Evolutionary conservation across 2,888 invertebrate species (phyloP).

Genomic region (Oegoconia quadripuncta): DNA sequence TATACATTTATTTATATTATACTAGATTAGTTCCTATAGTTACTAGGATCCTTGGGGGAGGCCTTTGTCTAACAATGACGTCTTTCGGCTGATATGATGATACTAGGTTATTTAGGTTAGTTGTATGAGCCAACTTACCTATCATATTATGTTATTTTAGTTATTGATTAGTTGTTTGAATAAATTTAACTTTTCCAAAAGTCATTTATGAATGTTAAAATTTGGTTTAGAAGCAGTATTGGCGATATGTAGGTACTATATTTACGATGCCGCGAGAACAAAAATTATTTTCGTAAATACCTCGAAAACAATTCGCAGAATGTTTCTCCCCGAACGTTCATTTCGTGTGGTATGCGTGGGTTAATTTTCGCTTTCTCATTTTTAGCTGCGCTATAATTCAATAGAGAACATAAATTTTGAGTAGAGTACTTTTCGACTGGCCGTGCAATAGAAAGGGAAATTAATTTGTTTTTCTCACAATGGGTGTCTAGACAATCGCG

Average conservation of each 20-base stretch:
- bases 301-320: constrained; percentile 21
- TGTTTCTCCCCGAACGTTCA: constrained; percentile 22
- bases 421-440: constrained; percentile 61
- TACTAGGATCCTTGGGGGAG: too few species aligned
- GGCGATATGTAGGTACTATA: neutral
- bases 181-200: too few species aligned
- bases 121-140: too few species aligned
- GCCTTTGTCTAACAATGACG: too few species aligned
- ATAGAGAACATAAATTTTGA: constrained; percentile 65
- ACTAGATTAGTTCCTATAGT: too few species aligned
- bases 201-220: too few species aligned
- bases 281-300: constrained; percentile 17
- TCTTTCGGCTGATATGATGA: too few species aligned
- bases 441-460: constrained; percentile 61
- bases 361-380: constrained; percentile 54
- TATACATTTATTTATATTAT: too few species aligned
- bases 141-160: too few species aligned
- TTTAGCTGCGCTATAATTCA: constrained; percentile 58
- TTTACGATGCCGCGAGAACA: constrained; percentile 11
- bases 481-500: constrained; percentile 73
- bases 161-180: too few species aligned
- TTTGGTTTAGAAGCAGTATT: too few species aligned
- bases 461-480: constrained; percentile 78
- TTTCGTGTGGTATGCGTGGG: constrained; percentile 34
- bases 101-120: too few species aligned